Conservation (phyloP, 2,113 vertebrate species). For the Pseudois nayaur region DNA sequence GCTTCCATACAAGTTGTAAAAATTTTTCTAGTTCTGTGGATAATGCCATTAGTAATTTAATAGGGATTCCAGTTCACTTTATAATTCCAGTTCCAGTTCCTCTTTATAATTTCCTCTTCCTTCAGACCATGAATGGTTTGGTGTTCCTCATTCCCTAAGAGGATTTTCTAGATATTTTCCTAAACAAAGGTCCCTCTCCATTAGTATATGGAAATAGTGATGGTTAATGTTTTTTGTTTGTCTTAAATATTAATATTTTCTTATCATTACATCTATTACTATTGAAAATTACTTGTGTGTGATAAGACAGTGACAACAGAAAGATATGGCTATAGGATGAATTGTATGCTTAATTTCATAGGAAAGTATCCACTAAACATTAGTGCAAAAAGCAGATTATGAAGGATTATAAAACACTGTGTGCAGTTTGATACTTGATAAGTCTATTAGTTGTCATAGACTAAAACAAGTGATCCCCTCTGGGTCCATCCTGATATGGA, state of each 20-base stretch:
- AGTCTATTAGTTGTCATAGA: not conserved
- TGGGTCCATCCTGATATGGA: not conserved
- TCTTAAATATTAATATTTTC: not conserved
- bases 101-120: not conserved
- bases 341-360: not conserved
- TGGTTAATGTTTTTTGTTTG: not conserved
- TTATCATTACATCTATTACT: not conserved
- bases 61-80: not conserved
- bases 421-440: not conserved
- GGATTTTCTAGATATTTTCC: not conserved
- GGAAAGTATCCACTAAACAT: not conserved
- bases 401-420: not conserved
- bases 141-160: not conserved
- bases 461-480: not conserved
- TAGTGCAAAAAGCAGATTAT: not conserved
- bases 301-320: not conserved
- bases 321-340: not conserved
- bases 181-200: not conserved
- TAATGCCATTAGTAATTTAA: not conserved
- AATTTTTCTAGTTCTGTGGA: not conserved
- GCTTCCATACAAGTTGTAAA: not conserved
- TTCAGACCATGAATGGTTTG: not conserved
- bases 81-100: not conserved
- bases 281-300: not conserved
- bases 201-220: not conserved